Conservation (phyloP, 2,888 invertebrate genomes). For the Syrphus vitripennis region DNA sequence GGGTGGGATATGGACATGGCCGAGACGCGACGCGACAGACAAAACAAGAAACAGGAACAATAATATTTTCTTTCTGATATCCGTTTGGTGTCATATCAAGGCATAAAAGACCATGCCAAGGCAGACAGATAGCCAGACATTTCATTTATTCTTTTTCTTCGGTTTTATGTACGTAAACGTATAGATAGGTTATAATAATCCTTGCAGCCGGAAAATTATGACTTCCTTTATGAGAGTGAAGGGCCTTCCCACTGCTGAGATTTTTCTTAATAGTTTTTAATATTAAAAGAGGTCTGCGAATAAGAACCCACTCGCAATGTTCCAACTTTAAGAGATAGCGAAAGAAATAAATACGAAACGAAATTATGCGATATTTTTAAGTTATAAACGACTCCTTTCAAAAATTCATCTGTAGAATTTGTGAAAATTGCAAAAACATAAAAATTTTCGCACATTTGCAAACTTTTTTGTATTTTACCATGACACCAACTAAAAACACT, state of each 20-base stretch:
- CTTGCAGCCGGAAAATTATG: constrained; percentile 70
- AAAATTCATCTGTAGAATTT: too few relatives aligned
- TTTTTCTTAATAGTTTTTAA: constrained; percentile 60
- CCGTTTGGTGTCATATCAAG: constrained; percentile 52
- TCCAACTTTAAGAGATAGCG: neutral
- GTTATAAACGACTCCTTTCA: too few relatives aligned
- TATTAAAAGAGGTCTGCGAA: neutral
- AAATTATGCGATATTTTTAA: too few relatives aligned
- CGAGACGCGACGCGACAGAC: constrained; percentile 1
- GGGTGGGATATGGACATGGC: constrained; percentile 5
- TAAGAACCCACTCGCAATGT: too few relatives aligned
- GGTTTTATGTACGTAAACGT: constrained; percentile 20
- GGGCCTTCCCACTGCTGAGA: constrained; percentile 65
- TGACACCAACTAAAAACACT: too few relatives aligned
- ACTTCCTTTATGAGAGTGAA: constrained; percentile 68
- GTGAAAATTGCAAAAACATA: too few relatives aligned
- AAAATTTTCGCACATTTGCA: too few relatives aligned
- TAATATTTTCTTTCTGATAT: constrained; percentile 62
- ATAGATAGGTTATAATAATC: constrained; percentile 21
- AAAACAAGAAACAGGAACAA: constrained; percentile 56
- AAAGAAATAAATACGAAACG: neutral
- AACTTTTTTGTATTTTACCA: too few relatives aligned
- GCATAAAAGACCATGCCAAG: constrained; percentile 36
- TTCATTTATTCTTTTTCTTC: constrained; percentile 3
- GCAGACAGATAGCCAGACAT: constrained; percentile 38